phyloP scores from a whole-genome alignment of 2,113 vertebrate species.

The Anseranas semipalmata region DNA sequence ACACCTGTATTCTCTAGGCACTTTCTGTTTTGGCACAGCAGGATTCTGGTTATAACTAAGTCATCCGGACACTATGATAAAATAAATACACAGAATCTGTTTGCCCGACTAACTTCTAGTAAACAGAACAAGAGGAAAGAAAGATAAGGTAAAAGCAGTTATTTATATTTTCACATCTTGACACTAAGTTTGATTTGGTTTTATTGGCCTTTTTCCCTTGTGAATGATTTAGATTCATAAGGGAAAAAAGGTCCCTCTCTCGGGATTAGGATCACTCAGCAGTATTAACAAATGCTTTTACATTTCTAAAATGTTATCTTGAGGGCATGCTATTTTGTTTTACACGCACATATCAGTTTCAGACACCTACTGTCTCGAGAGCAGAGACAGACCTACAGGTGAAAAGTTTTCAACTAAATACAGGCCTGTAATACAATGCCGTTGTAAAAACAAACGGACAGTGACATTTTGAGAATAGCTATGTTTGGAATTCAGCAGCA shows the following conservation, averaged over 20 bases:
- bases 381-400: neutral
- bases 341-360: rapidly evolving
- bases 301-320: neutral
- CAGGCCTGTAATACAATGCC: neutral
- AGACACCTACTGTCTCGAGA: neutral
- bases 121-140: neutral
- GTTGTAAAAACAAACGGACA: neutral
- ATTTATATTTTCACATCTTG: neutral
- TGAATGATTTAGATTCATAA: neutral
- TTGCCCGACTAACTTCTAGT: neutral
- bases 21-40: neutral
- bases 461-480: neutral
- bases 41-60: neutral
- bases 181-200: neutral
- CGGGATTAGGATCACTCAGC: neutral
- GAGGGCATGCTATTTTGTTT: neutral
- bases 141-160: neutral
- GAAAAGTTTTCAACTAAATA: neutral
- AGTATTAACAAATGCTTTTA: neutral
- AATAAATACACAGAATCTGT: neutral
- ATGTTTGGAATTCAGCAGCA: neutral
- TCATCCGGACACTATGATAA: neutral
- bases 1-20: neutral
- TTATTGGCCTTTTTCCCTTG: neutral
- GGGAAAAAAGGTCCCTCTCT: neutral